These are phyloP conservation scores for Microplitis deprimator DNA, from an alignment of 2,888 invertebrate genomes.

Conservation along the genomic window DNA sequence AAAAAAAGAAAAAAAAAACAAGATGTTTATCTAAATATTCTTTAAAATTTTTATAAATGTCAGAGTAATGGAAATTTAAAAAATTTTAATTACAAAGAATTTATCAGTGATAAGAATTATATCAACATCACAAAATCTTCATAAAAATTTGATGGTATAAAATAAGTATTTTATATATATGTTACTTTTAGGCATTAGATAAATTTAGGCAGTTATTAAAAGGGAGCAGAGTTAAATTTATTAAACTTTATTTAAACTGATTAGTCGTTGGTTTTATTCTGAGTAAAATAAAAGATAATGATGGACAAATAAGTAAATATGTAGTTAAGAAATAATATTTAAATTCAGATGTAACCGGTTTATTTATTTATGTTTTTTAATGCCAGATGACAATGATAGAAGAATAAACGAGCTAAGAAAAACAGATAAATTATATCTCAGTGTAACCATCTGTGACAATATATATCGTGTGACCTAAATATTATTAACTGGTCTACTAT, in stretches of 20 bases:
- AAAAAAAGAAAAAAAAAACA: neutral
- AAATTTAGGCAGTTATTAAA: no score
- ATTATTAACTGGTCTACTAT: conserved; percentile 46
- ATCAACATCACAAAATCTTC: no score
- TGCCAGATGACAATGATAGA: conserved; percentile 1
- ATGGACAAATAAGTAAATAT: conserved; percentile 20
- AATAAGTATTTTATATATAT: no score
- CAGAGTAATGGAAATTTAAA: no score
- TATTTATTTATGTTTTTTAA: conserved; percentile 5
- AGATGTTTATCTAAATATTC: neutral
- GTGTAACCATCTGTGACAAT: conserved; percentile 36
- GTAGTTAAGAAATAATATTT: conserved; percentile 20
- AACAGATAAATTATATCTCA: conserved; percentile 20
- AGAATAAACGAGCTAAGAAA: conserved; percentile 7
- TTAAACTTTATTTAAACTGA: no score
- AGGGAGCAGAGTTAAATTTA: no score
- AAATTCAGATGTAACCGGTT: conserved; percentile 22
- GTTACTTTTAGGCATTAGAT: no score
- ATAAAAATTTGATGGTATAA: no score
- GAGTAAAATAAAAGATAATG: neutral
- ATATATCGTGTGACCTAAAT: conserved; percentile 47
- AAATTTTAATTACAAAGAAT: no score
- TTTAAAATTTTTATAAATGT: neutral
- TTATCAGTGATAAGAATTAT: no score
- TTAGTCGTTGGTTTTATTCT: no score